Conservation (phyloP, 2,888 invertebrate species). For the Tanypteryx hageni region DNA sequence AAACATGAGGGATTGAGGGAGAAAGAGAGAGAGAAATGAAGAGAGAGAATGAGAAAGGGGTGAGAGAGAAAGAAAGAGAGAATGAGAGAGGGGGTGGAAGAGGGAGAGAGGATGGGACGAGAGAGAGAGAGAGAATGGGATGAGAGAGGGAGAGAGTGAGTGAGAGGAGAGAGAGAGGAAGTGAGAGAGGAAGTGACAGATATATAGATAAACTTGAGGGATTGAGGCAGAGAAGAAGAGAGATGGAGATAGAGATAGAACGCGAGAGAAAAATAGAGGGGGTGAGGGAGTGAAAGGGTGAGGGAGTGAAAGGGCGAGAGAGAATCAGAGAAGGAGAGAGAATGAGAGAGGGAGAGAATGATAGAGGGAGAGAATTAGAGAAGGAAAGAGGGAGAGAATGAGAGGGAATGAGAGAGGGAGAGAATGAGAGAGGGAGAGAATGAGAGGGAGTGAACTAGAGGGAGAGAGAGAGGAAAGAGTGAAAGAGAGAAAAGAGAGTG, state of each 20-base stretch:
- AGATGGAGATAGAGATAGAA: neutral
- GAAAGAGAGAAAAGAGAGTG: neutral
- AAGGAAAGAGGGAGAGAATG: neutral
- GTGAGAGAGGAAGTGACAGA: no score
- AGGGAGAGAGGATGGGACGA: neutral
- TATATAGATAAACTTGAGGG: no score
- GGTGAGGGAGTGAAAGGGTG: no score
- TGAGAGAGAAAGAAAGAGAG: neutral
- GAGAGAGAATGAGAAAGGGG: neutral
- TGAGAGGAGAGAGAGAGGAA: no score
- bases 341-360: neutral
- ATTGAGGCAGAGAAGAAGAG: neutral
- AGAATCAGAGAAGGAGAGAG: no score
- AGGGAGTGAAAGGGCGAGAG: neutral
- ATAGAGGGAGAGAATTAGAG: neutral
- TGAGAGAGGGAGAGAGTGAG: neutral
- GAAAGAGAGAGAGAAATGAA: neutral
- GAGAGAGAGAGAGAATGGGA: neutral
- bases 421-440: neutral
- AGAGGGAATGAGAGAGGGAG: neutral
- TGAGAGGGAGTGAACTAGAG: no score
- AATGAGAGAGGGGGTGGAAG: neutral
- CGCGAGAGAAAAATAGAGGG: neutral
- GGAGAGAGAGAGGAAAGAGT: no score
- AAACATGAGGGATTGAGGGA: neutral